These are phyloP conservation scores for Micromys minutus DNA, from an alignment of 2,113 vertebrate species.

Conservation along the genomic window DNA sequence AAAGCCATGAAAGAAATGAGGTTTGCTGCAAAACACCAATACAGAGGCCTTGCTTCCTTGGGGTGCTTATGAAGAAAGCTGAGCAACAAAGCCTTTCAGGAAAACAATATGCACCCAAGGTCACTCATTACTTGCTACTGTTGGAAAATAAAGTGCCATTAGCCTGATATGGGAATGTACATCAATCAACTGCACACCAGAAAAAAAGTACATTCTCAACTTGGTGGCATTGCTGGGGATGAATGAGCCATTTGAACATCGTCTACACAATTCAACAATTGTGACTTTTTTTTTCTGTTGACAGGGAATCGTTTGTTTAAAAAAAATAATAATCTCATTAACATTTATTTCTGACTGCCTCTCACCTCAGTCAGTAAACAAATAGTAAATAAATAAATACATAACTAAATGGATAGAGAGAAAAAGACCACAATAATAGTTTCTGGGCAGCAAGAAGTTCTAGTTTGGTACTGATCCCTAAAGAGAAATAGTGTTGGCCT, in stretches of 20 bases:
- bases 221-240: slow-evolving; percentile 82
- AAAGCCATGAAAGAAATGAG: slow-evolving; percentile 93
- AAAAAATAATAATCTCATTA: slow-evolving; percentile 65
- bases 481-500: neutral
- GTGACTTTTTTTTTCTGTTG: slow-evolving; percentile 76
- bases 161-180: slow-evolving; percentile 87
- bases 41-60: slow-evolving; percentile 93
- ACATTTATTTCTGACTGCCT: slow-evolving; percentile 66
- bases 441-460: slow-evolving; percentile 45
- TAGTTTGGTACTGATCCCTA: neutral
- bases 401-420: neutral
- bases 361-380: neutral
- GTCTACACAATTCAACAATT: slow-evolving; percentile 82
- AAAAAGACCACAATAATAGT: neutral
- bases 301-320: slow-evolving; percentile 79
- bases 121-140: slow-evolving; percentile 91
- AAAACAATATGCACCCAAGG: slow-evolving; percentile 91
- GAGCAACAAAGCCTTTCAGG: slow-evolving; percentile 87
- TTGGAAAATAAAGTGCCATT: slow-evolving; percentile 90
- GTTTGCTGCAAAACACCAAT: slow-evolving; percentile 92
- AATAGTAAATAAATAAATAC: too few species aligned
- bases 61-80: slow-evolving; percentile 86
- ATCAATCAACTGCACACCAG: slow-evolving; percentile 87
- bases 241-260: slow-evolving; percentile 84
- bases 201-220: slow-evolving; percentile 85